Evolutionary conservation across 1,140 invertebrate genomes (phyloP), one percentile per base, ranked within the genome.

Genomic region (Drosophila guanche): DNA sequence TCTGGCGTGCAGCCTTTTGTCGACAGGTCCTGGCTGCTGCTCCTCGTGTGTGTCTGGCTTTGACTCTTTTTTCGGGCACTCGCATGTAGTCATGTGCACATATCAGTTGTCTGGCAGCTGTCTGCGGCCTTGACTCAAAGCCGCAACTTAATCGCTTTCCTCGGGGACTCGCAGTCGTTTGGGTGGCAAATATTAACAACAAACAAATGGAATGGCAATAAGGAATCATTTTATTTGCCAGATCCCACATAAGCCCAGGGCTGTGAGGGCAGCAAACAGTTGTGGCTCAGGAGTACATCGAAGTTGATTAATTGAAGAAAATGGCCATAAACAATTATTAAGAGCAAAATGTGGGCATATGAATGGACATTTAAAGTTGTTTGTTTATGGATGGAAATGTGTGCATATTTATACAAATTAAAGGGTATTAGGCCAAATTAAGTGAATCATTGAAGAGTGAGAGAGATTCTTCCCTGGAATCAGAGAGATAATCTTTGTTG

Each of bases 91-190:
- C 85, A 85, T 85, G 77, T 89, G 84, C 65, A 80, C 84, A 90
- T 90, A 90, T 90, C 86, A 90, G 86, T 81, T 84, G 86, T 90
- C 88, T 90, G 88, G 78, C 86, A 90, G 86, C 67, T 81, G 86
- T 90, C 86, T 90, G 86, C 81, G 86, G 81, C 83, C 83, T 88
- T 88, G 83, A 88, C 67, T 78, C 65, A 78, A 86, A 86, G 83
- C 81, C 81, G 66, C 78, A 86, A 77, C 74, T 88, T 86, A 88
- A 86, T 86, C 77, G 81, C 77, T 68, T 60, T 59, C 61, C 59
- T 47, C 52, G 7, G n/a, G 43, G 10, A 22, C 41, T n/a, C 2
- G 16, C 27, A 41, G 4, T 20, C 16, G 16, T 20, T 20, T 4
- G 50, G 42, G 41, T 29, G 45, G 45, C 37, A 58, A 52, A 57